Percentiles rank a stretch among this genome's conserved stretches.
phyloP scores from a whole-genome alignment of 2,113 vertebrate species.

The Synodontis membranacea region DNA sequence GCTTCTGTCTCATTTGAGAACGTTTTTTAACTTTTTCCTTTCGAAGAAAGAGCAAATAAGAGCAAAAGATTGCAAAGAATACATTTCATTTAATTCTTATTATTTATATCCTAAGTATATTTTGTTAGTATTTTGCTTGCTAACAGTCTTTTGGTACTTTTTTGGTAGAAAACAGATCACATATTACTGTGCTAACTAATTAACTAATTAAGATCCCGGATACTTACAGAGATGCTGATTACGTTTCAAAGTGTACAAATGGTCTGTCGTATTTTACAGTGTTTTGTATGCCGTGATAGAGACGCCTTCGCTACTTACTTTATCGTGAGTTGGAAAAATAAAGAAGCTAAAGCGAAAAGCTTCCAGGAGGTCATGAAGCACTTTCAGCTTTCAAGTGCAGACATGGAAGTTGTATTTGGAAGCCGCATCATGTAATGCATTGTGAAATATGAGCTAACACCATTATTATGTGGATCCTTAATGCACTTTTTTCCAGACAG shows the following conservation, averaged over 20 bases:
- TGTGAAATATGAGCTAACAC: background rate
- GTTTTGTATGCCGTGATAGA: background rate
- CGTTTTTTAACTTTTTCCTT: too few relatives aligned
- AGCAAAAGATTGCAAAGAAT: too few relatives aligned
- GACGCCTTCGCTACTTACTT: background rate
- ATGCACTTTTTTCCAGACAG: slow-evolving; percentile 76
- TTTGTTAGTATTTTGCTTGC: background rate
- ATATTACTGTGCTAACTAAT: background rate
- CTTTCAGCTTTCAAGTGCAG: background rate
- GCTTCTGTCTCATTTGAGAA: background rate
- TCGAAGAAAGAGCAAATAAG: too few relatives aligned
- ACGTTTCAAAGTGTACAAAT: background rate
- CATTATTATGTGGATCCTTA: slow-evolving; percentile 67
- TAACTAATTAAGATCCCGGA: background rate
- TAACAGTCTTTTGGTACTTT: background rate
- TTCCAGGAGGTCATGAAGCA: background rate
- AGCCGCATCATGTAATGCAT: background rate
- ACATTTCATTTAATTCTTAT: background rate
- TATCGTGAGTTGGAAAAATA: background rate
- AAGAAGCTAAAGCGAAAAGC: background rate
- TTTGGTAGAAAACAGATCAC: too few relatives aligned
- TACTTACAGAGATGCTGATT: background rate
- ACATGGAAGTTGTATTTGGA: background rate
- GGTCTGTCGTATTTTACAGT: background rate
- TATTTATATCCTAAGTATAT: background rate